phyloP scores from a whole-genome alignment of 2,888 invertebrate species.

The Yponomeuta malinellus region DNA sequence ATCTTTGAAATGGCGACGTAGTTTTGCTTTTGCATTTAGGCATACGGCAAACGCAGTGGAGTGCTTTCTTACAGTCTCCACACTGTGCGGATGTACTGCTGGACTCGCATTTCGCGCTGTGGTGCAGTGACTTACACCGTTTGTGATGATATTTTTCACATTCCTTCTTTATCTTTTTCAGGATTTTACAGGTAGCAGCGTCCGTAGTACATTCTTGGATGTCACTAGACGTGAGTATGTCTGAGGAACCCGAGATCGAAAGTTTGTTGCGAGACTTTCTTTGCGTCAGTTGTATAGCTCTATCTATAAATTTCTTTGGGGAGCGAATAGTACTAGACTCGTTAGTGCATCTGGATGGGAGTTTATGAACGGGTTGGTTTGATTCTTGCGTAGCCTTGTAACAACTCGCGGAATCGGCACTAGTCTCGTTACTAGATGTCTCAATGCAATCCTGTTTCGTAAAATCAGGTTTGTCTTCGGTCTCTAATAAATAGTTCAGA shows the following conservation, averaged over 20 bases:
- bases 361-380: background rate
- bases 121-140: slow-evolving; percentile 39
- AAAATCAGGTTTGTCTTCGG: slow-evolving; percentile 42
- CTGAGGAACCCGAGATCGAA: slow-evolving; percentile 42
- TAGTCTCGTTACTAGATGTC: background rate
- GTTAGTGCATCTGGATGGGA: background rate
- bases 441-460: background rate
- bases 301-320: slow-evolving; percentile 35
- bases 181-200: slow-evolving; percentile 52
- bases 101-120: slow-evolving; percentile 44
- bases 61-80: slow-evolving; percentile 49
- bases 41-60: slow-evolving; percentile 46
- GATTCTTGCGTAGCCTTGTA: background rate
- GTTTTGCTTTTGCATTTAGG: slow-evolving; percentile 48
- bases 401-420: background rate
- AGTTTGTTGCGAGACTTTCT: slow-evolving; percentile 34
- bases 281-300: slow-evolving; percentile 39
- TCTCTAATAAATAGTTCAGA: slow-evolving; percentile 60
- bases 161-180: slow-evolving; percentile 60
- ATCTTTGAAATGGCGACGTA: slow-evolving; percentile 34
- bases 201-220: slow-evolving; percentile 53
- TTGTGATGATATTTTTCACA: slow-evolving; percentile 62
- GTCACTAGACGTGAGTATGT: slow-evolving; percentile 46
- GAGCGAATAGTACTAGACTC: background rate
- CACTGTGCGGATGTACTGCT: slow-evolving; percentile 56